These are phyloP conservation scores for Nothoprocta perdicaria DNA, from an alignment of 2,113 vertebrate genomes.

Conservation along the genomic window DNA sequence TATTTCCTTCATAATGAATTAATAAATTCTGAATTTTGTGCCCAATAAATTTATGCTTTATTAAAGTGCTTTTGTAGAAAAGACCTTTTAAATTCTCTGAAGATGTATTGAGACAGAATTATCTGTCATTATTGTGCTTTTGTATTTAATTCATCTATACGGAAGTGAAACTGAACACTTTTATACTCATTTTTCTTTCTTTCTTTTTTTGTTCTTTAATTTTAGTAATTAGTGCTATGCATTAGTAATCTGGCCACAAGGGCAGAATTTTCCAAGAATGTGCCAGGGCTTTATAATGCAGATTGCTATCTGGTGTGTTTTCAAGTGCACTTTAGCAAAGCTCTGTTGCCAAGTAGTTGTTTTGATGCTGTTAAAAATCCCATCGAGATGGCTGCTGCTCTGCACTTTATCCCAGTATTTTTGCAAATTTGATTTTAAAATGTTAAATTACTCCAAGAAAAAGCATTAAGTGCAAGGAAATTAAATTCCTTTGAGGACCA, in stretches of 20 bases:
- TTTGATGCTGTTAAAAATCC: neutral
- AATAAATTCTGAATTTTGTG: neutral
- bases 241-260: neutral
- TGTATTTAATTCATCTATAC: neutral
- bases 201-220: neutral
- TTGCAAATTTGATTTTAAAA: neutral
- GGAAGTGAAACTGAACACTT: neutral
- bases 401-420: neutral
- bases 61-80: neutral
- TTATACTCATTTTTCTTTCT: neutral
- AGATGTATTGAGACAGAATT: neutral
- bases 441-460: neutral
- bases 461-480: neutral
- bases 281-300: neutral
- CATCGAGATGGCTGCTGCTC: neutral
- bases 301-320: neutral
- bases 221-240: neutral
- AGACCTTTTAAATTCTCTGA: neutral
- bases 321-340: neutral
- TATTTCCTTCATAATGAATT: slow-evolving; percentile 31
- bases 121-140: neutral
- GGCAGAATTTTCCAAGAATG: neutral
- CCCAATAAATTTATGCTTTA: slow-evolving; percentile 1
- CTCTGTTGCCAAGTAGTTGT: neutral
- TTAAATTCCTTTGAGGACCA: neutral